phyloP scores from a whole-genome alignment of 2,888 invertebrate genomes.

The Zaprionus obscuricornis region DNA sequence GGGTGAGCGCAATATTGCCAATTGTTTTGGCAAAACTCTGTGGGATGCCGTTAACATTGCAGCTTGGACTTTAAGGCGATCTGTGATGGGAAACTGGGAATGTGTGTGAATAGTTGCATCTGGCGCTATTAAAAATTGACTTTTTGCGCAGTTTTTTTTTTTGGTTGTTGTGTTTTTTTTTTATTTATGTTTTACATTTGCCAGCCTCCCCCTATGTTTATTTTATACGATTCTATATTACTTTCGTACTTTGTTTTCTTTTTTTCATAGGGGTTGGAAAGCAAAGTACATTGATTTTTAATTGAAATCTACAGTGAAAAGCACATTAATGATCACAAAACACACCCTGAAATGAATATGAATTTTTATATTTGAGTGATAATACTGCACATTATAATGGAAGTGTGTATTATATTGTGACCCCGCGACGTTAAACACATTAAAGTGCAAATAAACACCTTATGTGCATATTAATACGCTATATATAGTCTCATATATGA shows the following conservation, averaged over 20 bases:
- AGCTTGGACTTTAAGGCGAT: slow-evolving; percentile 27
- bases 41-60: slow-evolving; percentile 38
- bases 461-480: no score
- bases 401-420: no score
- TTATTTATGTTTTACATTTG: slow-evolving; percentile 11
- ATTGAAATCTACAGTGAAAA: slow-evolving; percentile 30
- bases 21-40: slow-evolving; percentile 58
- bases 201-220: slow-evolving; percentile 22
- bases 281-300: slow-evolving; percentile 25
- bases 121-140: slow-evolving; percentile 20
- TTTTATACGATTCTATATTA: not conserved
- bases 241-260: not conserved
- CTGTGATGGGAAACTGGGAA: no score
- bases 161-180: slow-evolving; percentile 10
- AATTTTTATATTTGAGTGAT: slow-evolving; percentile 37
- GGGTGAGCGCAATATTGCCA: slow-evolving; percentile 42
- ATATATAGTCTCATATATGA: no score
- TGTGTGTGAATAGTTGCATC: no score
- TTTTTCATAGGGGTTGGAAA: slow-evolving; percentile 46
- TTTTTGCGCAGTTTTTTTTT: slow-evolving; percentile 34
- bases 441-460: no score
- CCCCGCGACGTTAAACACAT: no score
- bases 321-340: slow-evolving; percentile 16
- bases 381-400: slow-evolving; percentile 37
- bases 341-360: slow-evolving; percentile 31